Evolutionary conservation across 1,140 invertebrate genomes (phyloP), one percentile per base, ranked within the genome.

Genomic region (Heterodera carotae): DNA sequence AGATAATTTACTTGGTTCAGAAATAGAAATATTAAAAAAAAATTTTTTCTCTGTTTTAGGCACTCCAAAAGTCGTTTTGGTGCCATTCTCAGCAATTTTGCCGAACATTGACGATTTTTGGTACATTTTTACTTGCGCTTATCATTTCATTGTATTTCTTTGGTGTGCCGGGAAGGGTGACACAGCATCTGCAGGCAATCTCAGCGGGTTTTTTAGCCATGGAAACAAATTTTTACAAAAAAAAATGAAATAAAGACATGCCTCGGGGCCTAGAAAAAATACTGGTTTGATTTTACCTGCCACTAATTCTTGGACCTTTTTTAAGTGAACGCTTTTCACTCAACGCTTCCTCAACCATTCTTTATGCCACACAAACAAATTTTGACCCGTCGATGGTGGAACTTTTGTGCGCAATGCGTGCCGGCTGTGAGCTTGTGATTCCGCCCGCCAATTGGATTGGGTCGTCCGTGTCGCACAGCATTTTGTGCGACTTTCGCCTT

Each of bases 371-470:
- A 8, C 60, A 29, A 67, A 36, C 72, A 33, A n/a, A 29, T 34
- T 78, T 78, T 68, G 76, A 78, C 34, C 76, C 76, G 22, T 78
- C 76, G 56, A 66, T 78, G 59, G 43, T 78, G 18, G 76, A 78
- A 73, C 43, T 78, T 34, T 56, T 78, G 43, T 5, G 68, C 18
- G 75, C 71, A 22, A 25, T 78, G 6, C 15, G 10, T 18, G 33
- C 33, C 2, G 76, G 76, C 18, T 29, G 48, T 27, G 33, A 78
- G 59, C 33, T 78, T 15, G 12, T 78, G 12, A 76, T 78, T 34
- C 71, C 71, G 33, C 29, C 69, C 25, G 39, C 22, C 8, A 31
- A 43, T 66, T 25, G 48, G 64, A n/a, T 77, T 31, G 33, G 33
- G 18, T 33, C 31, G 18, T n/a, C 64, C 18, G n/a, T 62, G 27